Base-by-base conservation (phyloP, 2,888 invertebrate genomes). In the Cabera pusaria region DNA sequence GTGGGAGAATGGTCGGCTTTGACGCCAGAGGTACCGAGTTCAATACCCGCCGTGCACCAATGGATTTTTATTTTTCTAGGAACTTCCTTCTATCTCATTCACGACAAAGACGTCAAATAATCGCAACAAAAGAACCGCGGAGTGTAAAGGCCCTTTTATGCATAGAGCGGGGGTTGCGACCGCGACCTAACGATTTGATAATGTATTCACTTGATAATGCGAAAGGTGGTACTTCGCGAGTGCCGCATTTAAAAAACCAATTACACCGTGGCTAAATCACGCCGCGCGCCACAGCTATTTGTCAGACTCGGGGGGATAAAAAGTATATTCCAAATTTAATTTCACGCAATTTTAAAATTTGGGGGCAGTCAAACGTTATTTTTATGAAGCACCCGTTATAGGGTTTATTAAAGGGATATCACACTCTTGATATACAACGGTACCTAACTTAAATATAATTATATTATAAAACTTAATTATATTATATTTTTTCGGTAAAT, bases 181-280 rank as follows among this genome's bases (percentile, higher is more conserved):
- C 78, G 73, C 82, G 70, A 65, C 75, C 79, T 78, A 83, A 87
- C 86, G 84, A 86, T 85, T 88, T 88, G 87, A 86, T 88, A 88
- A 88, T 87, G 82, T 86, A 88, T 88, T 87, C 88, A 85, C 86
- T 88, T 83, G 82, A 87, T 88, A 87, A 81, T 83, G 82, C 79
- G 83, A 80, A 85, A 84, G 86, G 78, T 78, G 80, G 83, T 86
- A 87, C 85, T 84, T 80, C 74, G 80, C 84, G 75, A 76, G 73
- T 73, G 65, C 74, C 73, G 85, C 79, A 87, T 87, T n/a, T 88
- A 88, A 88, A 88, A 88, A 88, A 86, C 86, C 88, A 88, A 88
- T 88, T 88, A 88, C 83, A 83, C 76, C 76, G 83, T 81, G 72
- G 78, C 88, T 82, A 87, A 88, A 87, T 81, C 83, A 76, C 72